Evolutionary conservation across 1,140 invertebrate genomes (phyloP).

Genomic region (Hypothenemus hampei): DNA sequence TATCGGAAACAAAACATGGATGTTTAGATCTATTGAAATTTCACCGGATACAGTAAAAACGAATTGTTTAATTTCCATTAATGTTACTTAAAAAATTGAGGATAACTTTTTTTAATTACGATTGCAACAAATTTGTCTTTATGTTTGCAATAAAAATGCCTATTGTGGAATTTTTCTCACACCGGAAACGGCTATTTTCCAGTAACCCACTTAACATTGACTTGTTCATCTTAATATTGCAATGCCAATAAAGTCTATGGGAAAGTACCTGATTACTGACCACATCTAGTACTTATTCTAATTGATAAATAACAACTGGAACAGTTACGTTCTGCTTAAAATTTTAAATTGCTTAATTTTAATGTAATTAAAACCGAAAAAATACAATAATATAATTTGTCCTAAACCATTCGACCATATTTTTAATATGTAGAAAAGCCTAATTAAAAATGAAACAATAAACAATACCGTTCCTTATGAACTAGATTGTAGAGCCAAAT

Average conservation of each 20-base stretch:
- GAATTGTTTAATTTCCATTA: not conserved
- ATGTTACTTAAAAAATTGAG: not conserved
- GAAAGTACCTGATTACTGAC: not conserved
- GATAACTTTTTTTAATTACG: not conserved
- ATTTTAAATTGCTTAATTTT: not conserved
- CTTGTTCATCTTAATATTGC: not conserved
- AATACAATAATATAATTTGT: not conserved
- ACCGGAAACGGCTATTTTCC: not conserved
- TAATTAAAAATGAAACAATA: not conserved
- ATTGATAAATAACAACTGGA: not conserved
- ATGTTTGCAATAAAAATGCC: not conserved
- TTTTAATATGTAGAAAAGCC: not conserved
- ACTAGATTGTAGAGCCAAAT: not conserved
- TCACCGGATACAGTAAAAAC: not conserved
- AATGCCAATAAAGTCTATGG: not conserved
- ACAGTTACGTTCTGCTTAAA: not conserved
- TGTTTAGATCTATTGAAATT: not conserved
- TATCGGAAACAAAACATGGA: not conserved
- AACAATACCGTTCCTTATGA: not conserved
- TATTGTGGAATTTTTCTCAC: not conserved
- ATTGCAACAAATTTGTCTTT: not conserved
- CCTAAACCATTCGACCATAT: not conserved
- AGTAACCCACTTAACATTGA: not conserved
- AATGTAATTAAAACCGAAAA: not conserved
- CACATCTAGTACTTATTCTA: too few species aligned